Conservation (phyloP, 2,797 vertebrate genomes). For the Falco novaeseelandiae region DNA sequence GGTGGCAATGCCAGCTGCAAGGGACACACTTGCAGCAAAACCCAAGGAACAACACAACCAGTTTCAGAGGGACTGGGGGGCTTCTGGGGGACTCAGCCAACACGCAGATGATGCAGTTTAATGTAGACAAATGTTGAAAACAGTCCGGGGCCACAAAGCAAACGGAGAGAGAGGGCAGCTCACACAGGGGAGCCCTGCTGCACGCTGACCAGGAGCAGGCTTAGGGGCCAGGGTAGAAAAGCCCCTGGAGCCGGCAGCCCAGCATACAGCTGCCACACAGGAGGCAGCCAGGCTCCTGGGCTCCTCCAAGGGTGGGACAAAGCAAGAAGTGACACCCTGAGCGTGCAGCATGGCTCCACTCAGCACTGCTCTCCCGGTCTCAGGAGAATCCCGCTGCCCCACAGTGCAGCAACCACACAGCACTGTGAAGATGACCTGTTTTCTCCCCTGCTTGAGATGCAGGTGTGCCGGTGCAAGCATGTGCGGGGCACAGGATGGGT, state of each 20-base stretch:
- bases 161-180: not conserved
- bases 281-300: not conserved
- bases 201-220: accelerated
- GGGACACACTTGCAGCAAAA: conserved; percentile 41
- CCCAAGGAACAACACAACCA: not conserved
- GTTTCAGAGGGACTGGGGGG: not conserved
- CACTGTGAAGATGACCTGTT: not conserved
- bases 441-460: not conserved
- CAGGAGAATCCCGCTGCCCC: not conserved
- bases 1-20: conserved; percentile 1
- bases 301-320: not conserved
- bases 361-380: accelerated
- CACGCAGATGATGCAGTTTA: accelerated
- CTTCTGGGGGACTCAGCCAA: not conserved
- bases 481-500: not conserved
- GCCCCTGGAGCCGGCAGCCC: not conserved
- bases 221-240: not conserved
- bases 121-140: accelerated
- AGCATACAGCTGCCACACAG: not conserved
- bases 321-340: not conserved
- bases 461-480: not conserved
- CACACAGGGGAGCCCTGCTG: not conserved
- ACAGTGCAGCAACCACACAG: not conserved
- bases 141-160: not conserved
- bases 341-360: not conserved